Conservation (phyloP, 2,888 invertebrate species). For the Drosophila aldrichi region DNA sequence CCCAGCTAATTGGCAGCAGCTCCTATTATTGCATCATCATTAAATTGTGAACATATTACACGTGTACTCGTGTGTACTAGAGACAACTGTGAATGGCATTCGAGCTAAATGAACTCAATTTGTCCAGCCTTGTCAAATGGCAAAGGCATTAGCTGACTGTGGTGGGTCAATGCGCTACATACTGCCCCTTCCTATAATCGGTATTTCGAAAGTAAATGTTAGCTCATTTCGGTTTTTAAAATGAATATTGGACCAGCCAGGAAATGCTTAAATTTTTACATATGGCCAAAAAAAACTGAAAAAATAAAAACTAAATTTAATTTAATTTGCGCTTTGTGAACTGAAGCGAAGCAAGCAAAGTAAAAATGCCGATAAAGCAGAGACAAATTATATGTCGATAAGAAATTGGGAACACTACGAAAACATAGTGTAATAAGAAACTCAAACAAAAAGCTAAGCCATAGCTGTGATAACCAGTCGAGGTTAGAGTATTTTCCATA, state of each 20-base stretch:
- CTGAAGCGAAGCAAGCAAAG: conserved; percentile 19
- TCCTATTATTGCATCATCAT: conserved; percentile 50
- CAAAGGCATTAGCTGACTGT: conserved; percentile 18
- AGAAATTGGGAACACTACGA: conserved; percentile 8
- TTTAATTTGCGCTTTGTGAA: conserved; percentile 45
- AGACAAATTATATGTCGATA: conserved; percentile 17
- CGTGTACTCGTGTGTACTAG: background rate
- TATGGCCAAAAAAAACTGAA: conserved; percentile 16
- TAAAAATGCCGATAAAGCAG: conserved; percentile 38
- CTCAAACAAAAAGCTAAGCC: background rate
- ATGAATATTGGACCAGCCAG: conserved; percentile 46
- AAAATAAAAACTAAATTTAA: conserved; percentile 17
- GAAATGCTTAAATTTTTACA: conserved; percentile 18
- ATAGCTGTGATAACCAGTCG: background rate
- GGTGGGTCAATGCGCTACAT: conserved; percentile 58
- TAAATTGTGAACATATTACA: conserved; percentile 20
- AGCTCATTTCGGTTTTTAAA: conserved; percentile 28
- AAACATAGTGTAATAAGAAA: background rate
- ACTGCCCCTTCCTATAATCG: background rate
- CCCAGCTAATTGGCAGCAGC: conserved; percentile 50
- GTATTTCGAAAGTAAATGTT: background rate
- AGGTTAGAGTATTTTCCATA: background rate
- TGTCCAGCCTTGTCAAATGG: conserved; percentile 43
- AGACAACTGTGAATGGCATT: conserved; percentile 18
- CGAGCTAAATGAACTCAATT: conserved; percentile 40